A percentile compares a stretch with the other conserved stretches of the same genome.
phyloP scores from a whole-genome alignment of 2,113 vertebrate species.

The Uria aalge region DNA sequence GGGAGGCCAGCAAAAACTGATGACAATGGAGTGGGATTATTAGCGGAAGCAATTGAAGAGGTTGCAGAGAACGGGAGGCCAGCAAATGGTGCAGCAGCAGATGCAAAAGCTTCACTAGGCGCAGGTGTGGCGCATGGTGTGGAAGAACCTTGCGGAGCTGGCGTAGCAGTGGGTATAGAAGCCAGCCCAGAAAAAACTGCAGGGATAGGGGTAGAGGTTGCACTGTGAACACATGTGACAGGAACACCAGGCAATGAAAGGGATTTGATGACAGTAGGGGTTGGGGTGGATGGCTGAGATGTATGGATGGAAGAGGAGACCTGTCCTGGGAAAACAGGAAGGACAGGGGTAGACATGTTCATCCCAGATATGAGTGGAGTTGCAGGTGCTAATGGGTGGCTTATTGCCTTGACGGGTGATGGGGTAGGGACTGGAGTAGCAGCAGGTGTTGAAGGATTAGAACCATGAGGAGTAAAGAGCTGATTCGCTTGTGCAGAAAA shows the following conservation, averaged over 20 bases:
- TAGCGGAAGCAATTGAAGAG: constrained; percentile 71
- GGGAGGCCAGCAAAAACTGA: constrained; percentile 80
- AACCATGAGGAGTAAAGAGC: constrained; percentile 87
- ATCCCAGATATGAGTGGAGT: constrained; percentile 68
- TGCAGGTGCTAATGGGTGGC: constrained; percentile 72
- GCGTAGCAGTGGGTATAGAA: constrained; percentile 61
- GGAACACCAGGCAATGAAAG: constrained; percentile 61
- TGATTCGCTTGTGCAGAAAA: constrained; percentile 86
- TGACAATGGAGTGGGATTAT: constrained; percentile 76
- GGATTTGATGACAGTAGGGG: constrained; percentile 76
- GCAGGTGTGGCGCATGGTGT: constrained; percentile 76
- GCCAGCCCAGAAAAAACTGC: constrained; percentile 87
- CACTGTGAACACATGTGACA: constrained; percentile 62
- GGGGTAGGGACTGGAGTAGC: constrained; percentile 81
- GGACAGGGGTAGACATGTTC: constrained; percentile 66
- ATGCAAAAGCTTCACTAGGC: constrained; percentile 74
- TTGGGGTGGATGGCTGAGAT: constrained; percentile 68
- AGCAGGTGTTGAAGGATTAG: constrained; percentile 80
- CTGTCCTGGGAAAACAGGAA: constrained; percentile 75
- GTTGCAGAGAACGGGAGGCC: constrained; percentile 76
- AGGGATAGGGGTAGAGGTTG: constrained; percentile 80
- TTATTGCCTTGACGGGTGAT: constrained; percentile 77
- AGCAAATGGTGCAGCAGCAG: constrained; percentile 75
- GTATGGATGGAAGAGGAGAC: constrained; percentile 63
- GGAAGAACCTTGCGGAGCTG: constrained; percentile 73